Base-by-base conservation (phyloP, 1,140 invertebrate species). In the Oppia nitens region DNA sequence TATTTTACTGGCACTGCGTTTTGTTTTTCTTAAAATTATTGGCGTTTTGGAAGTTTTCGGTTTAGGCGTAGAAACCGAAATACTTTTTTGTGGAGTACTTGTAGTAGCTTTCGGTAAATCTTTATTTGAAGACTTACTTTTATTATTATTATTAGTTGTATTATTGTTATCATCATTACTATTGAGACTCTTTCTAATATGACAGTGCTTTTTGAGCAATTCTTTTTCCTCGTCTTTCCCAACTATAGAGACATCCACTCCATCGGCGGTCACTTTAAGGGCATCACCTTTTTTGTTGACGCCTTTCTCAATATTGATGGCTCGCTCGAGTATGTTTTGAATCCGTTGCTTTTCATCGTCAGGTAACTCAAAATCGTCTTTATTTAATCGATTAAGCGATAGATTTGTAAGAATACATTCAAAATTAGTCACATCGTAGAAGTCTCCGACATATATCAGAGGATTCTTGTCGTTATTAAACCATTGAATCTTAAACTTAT, bases 401-500 rank as follows among this genome's bases (percentile, higher is more conserved):
- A 93, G 73, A 66, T 86, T 89, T 4, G 87, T 90, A 63, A 93
- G 73, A 71, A 90, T 83, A 74, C 83, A 87, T 73, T 91, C 83
- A 75, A 86, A 85, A 73, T 89, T 85, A 70, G 85, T 90, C 47
- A 76, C 73, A 70, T 92, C 89, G 70, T 88, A 85, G 75, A 90
- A 92, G 73, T 92, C 88, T 2, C 86, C 83, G 50, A 81, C 83
- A 74, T 90, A 93, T 20, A 83, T 79, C 69, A 85, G 79, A 2
- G 81, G 79, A 2, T 75, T 71, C 53, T 71, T 66, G 55, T 78
- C 75, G 58, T 72, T 83, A 3, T 84, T 85, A 29, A 91, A 72
- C 89, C 89, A 93, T 66, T 87, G 80, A 67, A 93, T 91, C 66
- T 82, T 82, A 66, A 92, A 88, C 68, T 82, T 82, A 56, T 80